Base-by-base conservation (phyloP, 2,888 invertebrate genomes). In the Troides helena region DNA sequence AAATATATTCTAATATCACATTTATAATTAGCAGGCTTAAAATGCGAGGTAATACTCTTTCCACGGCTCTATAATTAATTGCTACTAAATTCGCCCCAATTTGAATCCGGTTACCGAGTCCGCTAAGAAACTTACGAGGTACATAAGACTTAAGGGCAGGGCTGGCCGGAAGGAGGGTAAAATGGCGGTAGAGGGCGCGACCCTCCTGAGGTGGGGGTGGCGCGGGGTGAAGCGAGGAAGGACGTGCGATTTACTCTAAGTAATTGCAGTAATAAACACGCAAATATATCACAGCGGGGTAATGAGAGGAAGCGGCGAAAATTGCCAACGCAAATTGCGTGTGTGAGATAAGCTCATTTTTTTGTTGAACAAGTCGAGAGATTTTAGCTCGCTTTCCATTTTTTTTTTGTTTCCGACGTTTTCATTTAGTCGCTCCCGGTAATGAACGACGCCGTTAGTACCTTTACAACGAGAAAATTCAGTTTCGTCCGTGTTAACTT, bases 251-350 rank as follows among this genome's bases (percentile, higher is more conserved):
- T 93, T 93, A 93, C 92, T 93, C 92, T 93, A 93, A 93, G 93
- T 93, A 93, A 93, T 93, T 93, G 93, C 93, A 89, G 92, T 93
- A 93, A 93, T 93, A 93, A 93, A 93, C 92, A 91, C 90, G 91
- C 89, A 92, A 90, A 92, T 92, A 92, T 92, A 92, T 92, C 92
- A 92, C 90, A 86, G 82, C 90, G 84, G 87, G 85, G 92, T 92
- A 92, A 92, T 92, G 91, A 92, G 90, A 90, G 91, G 91, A 92
- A 92, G 88, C 88, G 85, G 77, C 88, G 85, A 88, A 87, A 92
- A 92, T 92, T 91, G 89, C 88, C 90, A 78, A 85, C 89, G 89
- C 87, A 92, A 92, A 92, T 92, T 91, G 92, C 90, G 92, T 91
- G 92, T 92, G 89, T 91, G 92, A 90, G 92, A 92, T 92, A 92